Percentiles rank a stretch among this genome's conserved stretches.
phyloP scores from a whole-genome alignment of 2,797 vertebrate species.

The Ara ararauna region DNA sequence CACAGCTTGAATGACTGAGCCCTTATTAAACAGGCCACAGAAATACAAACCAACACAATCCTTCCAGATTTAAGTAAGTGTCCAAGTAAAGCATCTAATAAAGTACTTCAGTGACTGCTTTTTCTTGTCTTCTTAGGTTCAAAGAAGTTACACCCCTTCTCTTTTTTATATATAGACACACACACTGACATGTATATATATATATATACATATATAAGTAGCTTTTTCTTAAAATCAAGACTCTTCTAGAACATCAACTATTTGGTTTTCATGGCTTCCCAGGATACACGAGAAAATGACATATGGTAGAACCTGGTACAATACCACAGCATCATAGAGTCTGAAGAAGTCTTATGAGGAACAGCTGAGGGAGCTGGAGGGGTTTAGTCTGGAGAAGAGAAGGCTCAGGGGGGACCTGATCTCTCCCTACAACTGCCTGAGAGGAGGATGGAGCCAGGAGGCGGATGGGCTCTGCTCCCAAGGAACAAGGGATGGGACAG shows the following conservation, averaged over 20 bases:
- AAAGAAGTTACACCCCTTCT: not conserved
- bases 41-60: not conserved
- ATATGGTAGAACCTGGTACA: not conserved
- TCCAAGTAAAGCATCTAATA: not conserved
- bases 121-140: not conserved
- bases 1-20: not conserved
- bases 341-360: not conserved
- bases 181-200: not conserved
- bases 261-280: not conserved
- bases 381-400: not conserved
- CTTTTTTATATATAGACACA: not conserved
- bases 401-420: not conserved
- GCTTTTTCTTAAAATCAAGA: not conserved
- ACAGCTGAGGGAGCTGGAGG: not conserved
- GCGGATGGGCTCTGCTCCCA: too few relatives aligned
- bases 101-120: not conserved
- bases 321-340: not conserved
- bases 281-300: not conserved
- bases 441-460: too few relatives aligned
- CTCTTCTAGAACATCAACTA: not conserved
- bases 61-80: not conserved
- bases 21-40: not conserved
- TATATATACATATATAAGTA: not conserved
- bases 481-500: too few relatives aligned
- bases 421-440: too few relatives aligned